Percentiles rank a stretch among this genome's conserved stretches.
Conservation (phyloP, 2,113 vertebrate genomes). For the Psephotus haematonotus region DNA sequence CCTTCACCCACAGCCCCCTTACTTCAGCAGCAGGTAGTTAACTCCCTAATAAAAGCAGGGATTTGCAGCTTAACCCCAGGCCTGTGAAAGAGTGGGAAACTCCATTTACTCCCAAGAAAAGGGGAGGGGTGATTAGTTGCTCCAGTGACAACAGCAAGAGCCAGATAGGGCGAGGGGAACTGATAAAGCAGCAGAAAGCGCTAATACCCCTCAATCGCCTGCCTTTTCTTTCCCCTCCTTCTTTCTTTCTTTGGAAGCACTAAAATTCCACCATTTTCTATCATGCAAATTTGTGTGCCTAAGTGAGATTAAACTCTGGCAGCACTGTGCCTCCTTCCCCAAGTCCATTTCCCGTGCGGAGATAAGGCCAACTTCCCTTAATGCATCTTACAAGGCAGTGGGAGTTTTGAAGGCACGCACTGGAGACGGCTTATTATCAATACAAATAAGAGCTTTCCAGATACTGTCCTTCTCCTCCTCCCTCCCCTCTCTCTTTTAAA, state of each 20-base stretch:
- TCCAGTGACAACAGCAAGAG: slow-evolving; percentile 62
- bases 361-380: slow-evolving; percentile 36
- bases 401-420: not conserved
- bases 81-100: slow-evolving; percentile 64
- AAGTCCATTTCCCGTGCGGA: slow-evolving; percentile 24
- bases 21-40: slow-evolving; percentile 74
- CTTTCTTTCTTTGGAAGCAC: slow-evolving; percentile 8
- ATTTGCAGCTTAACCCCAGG: slow-evolving; percentile 78
- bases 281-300: slow-evolving; percentile 59
- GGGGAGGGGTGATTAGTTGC: slow-evolving; percentile 69
- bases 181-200: slow-evolving; percentile 55
- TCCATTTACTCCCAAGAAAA: slow-evolving; percentile 80
- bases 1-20: not conserved
- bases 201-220: slow-evolving; percentile 49
- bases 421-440: slow-evolving; percentile 26
- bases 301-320: slow-evolving; percentile 59
- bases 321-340: slow-evolving; percentile 7
- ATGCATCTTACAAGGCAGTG: slow-evolving; percentile 11
- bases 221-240: not conserved
- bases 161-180: slow-evolving; percentile 45
- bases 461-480: not conserved
- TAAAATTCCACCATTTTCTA: slow-evolving; percentile 51
- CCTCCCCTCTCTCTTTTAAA: slow-evolving; percentile 8
- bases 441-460: slow-evolving; percentile 14
- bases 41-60: slow-evolving; percentile 75